phyloP scores from a whole-genome alignment of 2,113 vertebrate genomes.

The Nothocercus nigrocapillus region DNA sequence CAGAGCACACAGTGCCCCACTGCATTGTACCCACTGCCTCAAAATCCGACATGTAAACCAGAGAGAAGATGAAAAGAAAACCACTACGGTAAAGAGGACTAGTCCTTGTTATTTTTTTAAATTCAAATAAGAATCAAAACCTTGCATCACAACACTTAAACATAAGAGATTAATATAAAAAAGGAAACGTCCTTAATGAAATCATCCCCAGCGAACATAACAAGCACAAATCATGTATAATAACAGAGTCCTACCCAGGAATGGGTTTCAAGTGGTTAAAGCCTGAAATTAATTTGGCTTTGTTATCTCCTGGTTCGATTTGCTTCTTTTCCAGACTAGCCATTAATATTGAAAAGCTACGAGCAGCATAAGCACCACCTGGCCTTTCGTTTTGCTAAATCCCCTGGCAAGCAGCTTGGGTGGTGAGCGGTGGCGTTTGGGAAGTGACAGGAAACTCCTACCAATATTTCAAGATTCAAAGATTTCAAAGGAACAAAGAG shows the following conservation, averaged over 20 bases:
- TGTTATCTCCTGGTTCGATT: background rate
- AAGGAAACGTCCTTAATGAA: background rate
- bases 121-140: background rate
- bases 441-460: background rate
- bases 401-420: background rate
- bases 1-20: background rate
- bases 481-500: conserved; percentile 38
- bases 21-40: background rate
- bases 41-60: background rate
- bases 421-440: background rate
- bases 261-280: background rate
- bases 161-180: background rate
- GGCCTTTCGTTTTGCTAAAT: conserved; percentile 10
- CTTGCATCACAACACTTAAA: background rate
- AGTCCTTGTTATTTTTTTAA: background rate
- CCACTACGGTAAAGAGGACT: background rate
- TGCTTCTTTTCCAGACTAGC: background rate
- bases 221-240: background rate
- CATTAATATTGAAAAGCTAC: conserved; percentile 12
- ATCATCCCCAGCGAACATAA: background rate
- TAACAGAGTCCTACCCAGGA: background rate
- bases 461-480: background rate
- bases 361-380: background rate
- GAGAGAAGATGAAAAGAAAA: background rate
- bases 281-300: background rate